A percentile compares a stretch with the other conserved stretches of the same genome.
Conservation (phyloP, 2,888 invertebrate species). For the Dione juno region DNA sequence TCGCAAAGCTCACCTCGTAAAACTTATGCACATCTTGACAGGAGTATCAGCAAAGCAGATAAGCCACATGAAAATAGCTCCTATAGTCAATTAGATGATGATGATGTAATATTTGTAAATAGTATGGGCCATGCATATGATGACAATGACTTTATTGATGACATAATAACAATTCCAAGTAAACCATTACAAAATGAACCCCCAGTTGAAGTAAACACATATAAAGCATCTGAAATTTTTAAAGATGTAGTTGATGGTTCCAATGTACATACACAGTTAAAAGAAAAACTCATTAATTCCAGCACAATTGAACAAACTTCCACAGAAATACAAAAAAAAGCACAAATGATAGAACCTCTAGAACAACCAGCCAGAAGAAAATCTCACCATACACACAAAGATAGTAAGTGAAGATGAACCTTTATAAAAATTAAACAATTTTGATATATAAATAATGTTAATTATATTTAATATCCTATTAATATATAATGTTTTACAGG, state of each 20-base stretch:
- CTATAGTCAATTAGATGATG: conserved; percentile 72
- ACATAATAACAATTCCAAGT: conserved; percentile 61
- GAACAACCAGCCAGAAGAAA: conserved; percentile 53
- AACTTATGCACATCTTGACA: conserved; percentile 58
- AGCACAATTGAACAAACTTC: conserved; percentile 28
- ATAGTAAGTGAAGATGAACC: conserved; percentile 54
- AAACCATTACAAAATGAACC: conserved; percentile 40
- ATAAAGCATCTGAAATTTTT: conserved; percentile 1
- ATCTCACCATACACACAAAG: conserved; percentile 44
- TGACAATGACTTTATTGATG: conserved; percentile 61
- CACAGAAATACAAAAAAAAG: conserved; percentile 52
- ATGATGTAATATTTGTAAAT: conserved; percentile 50
- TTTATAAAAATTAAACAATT: neutral
- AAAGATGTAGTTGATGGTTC: conserved; percentile 13
- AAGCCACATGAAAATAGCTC: conserved; percentile 62
- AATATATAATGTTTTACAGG: conserved; percentile 48
- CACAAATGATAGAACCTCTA: conserved; percentile 64
- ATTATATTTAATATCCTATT: neutral
- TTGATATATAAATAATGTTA: neutral
- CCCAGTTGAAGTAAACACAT: neutral
- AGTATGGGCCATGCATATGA: conserved; percentile 48
- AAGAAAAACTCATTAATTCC: neutral
- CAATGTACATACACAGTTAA: neutral
- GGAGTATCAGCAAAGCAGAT: conserved; percentile 49
- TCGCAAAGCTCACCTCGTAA: conserved; percentile 78